Evolutionary conservation across 2,888 invertebrate species (phyloP).

Genomic region (Salpingus planirostris): DNA sequence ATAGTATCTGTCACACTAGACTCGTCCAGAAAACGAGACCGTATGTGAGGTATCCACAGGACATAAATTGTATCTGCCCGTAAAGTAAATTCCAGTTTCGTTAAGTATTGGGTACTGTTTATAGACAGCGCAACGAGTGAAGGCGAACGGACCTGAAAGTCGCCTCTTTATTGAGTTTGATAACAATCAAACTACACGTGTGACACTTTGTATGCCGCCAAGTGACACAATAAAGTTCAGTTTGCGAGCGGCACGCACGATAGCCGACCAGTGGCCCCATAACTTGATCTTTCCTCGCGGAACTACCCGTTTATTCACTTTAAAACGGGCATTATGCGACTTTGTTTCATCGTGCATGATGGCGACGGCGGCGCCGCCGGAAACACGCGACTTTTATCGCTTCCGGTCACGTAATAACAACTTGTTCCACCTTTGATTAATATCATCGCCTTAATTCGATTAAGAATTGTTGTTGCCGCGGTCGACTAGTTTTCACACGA

Average conservation of each 20-base stretch:
- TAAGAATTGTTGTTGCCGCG: too few relatives aligned
- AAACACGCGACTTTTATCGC: too few relatives aligned
- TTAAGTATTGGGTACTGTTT: constrained; percentile 11
- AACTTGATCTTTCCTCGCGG: constrained; percentile 17
- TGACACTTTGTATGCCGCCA: constrained; percentile 10
- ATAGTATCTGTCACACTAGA: too few relatives aligned
- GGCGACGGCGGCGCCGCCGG: too few relatives aligned
- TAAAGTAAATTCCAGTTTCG: constrained; percentile 12
- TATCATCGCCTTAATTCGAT: too few relatives aligned
- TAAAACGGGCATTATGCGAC: constrained; percentile 2
- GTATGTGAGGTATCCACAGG: too few relatives aligned
- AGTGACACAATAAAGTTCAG: constrained; percentile 3
- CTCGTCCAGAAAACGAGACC: too few relatives aligned
- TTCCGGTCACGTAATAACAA: too few relatives aligned
- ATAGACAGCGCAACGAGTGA: too few relatives aligned
- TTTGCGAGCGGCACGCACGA: constrained; percentile 7
- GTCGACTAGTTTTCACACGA: too few relatives aligned
- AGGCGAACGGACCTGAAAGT: constrained; percentile 8
- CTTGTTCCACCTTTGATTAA: too few relatives aligned
- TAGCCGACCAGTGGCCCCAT: too few relatives aligned
- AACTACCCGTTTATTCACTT: constrained; percentile 18
- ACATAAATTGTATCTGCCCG: constrained; percentile 2
- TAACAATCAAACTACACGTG: constrained; percentile 12
- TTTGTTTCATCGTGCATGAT: constrained; percentile 2
- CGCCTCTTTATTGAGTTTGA: constrained; percentile 12